phyloP scores from a whole-genome alignment of 2,888 invertebrate species.

The Mamestra brassicae region DNA sequence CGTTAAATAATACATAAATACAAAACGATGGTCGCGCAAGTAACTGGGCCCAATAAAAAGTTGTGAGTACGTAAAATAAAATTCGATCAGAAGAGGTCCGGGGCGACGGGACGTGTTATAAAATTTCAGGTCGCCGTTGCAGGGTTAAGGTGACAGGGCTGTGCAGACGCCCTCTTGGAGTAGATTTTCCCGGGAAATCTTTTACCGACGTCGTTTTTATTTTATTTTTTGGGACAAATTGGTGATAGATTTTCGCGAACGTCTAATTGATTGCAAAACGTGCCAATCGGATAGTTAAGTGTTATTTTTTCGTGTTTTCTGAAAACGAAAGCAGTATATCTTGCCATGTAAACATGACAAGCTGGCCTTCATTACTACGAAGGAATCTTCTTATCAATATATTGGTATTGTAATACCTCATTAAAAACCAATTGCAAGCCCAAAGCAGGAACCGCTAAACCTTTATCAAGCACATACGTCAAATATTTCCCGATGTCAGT shows the following conservation, averaged over 20 bases:
- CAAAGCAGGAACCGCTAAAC: slow-evolving; percentile 12
- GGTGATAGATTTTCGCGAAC: not conserved
- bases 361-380: not conserved
- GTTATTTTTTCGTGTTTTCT: not conserved
- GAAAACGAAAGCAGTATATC: not conserved
- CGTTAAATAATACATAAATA: slow-evolving; percentile 89
- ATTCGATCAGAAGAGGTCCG: slow-evolving; percentile 79
- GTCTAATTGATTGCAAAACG: not conserved
- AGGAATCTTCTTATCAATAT: not conserved
- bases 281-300: not conserved
- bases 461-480: slow-evolving; percentile 37
- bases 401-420: not conserved
- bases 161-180: slow-evolving; percentile 59
- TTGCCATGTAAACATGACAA: not conserved
- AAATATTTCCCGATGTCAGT: slow-evolving; percentile 43
- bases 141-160: slow-evolving; percentile 77
- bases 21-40: slow-evolving; percentile 76
- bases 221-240: not conserved
- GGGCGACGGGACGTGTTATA: slow-evolving; percentile 73
- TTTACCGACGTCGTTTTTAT: not conserved
- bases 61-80: slow-evolving; percentile 85
- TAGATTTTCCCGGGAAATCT: not conserved
- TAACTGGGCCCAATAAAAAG: slow-evolving; percentile 83
- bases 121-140: slow-evolving; percentile 75
- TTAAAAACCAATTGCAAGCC: not conserved